Evolutionary conservation across 2,113 vertebrate genomes (phyloP), one percentile per base, ranked within the genome.

Genomic region (Prolemur simus): DNA sequence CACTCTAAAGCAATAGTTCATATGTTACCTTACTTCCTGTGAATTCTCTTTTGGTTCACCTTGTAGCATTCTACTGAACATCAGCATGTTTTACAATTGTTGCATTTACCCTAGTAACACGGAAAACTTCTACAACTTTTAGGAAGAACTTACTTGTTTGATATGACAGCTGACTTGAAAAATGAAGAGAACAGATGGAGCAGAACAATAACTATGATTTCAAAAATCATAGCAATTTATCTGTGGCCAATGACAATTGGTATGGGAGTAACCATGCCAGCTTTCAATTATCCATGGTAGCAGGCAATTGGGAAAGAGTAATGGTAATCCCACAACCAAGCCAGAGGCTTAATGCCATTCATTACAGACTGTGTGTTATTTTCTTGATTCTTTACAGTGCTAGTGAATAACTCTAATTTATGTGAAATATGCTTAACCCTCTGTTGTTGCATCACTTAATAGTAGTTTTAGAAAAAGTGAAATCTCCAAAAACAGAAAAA

Each of bases 141-240:
- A 76, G 89, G 71, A 96, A 94, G 77, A 68, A 69, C 49, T 37
- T 91, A 74, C 56, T 52, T 91, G 49, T 73, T 92, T 92, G 42
- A 92, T 90, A 92, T 93, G 83, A 95, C 97, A 97, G 89, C 89
- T 96, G 95, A 96, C 81, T 88, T 96, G 88, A 95, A 96, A 95
- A 95, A 95, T 92, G 91, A 89, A 94, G 45, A 92, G 81, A 96
- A 94, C 96, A 97, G 95, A 97, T 97, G 97, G 93, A 94, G 69
- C 52, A 66, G 49, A 96, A 91, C 88, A 93, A 93, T 92, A 90
- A 96, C 84, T 96, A 63, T 96, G 58, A 97, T 95, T 98, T 97
- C n/a, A 96, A 93, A 96, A 97, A 87, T 96, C 91, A 96, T 87
- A 93, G 86, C 69, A 94, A 71, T 93, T 96, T 94, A 87, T 96